Conservation (phyloP, 1,140 invertebrate genomes). For the Helicoverpa zea region DNA sequence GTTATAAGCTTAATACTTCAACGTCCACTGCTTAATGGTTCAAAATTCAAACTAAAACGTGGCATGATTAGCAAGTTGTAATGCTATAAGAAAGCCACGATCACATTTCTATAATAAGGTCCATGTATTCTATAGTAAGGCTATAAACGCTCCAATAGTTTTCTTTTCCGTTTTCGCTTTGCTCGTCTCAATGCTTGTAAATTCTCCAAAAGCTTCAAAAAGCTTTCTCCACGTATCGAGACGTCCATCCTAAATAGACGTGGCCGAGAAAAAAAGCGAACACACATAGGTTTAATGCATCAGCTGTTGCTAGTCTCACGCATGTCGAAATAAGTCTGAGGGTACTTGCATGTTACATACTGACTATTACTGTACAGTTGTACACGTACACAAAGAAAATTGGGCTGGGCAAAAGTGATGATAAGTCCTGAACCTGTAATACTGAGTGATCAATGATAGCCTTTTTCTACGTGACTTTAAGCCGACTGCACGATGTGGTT, state of each 20-base stretch:
- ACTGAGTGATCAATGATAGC: too few relatives aligned
- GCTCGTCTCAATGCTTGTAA: not conserved
- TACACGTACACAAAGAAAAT: not conserved
- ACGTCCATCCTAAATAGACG: not conserved
- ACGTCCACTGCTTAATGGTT: not conserved
- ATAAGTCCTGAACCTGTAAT: too few relatives aligned
- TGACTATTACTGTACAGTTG: too few relatives aligned
- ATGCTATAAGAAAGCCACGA: not conserved
- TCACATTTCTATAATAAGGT: not conserved
- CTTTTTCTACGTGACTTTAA: too few relatives aligned
- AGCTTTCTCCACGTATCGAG: not conserved
- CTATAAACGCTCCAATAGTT: too few relatives aligned
- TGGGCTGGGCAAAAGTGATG: too few relatives aligned
- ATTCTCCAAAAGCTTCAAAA: not conserved
- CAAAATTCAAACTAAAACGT: not conserved
- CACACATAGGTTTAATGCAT: constrained; percentile 24
- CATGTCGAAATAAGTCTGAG: constrained; percentile 17
- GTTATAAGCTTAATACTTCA: not conserved
- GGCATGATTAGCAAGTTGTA: not conserved
- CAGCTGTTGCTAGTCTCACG: constrained; percentile 9
- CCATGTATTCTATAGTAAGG: too few relatives aligned
- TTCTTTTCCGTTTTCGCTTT: not conserved
- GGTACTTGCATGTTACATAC: not conserved
- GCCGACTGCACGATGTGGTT: too few relatives aligned
- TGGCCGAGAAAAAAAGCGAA: not conserved